Conservation (phyloP, 2,113 vertebrate species). For the Mormyrus iriodes region DNA sequence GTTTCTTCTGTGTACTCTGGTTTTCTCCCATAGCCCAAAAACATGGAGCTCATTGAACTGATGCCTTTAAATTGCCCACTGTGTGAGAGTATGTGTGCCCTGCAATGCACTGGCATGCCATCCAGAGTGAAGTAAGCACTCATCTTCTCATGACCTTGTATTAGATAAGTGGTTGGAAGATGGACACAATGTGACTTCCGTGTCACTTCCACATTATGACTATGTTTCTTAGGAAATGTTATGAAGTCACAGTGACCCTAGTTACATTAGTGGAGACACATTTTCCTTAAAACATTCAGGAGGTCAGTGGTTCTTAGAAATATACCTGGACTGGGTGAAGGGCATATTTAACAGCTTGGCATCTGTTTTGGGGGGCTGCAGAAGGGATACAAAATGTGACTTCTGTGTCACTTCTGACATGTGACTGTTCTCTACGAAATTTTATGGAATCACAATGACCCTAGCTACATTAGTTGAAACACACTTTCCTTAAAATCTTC, state of each 20-base stretch:
- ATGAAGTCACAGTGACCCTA: too few species aligned
- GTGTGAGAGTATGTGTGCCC: background rate
- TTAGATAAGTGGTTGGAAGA: background rate
- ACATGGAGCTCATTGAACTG: background rate
- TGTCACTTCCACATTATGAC: background rate
- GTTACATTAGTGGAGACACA: constrained; percentile 15
- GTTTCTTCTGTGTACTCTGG: background rate
- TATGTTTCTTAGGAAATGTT: too few species aligned
- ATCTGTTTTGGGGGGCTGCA: background rate
- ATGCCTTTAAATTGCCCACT: too few species aligned
- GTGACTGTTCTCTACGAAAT: too few species aligned
- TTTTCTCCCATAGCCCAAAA: background rate
- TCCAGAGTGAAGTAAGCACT: background rate
- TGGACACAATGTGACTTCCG: background rate
- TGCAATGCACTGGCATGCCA: background rate
- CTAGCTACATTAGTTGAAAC: constrained; percentile 16
- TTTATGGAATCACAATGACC: background rate
- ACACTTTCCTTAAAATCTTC: background rate
- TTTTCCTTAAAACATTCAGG: too few species aligned
- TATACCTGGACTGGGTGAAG: too few species aligned
- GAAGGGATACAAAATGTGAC: background rate
- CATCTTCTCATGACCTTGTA: too few species aligned
- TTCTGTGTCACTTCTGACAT: background rate
- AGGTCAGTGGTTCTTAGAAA: too few species aligned
- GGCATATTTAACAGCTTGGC: too few species aligned